phyloP scores from a whole-genome alignment of 2,797 vertebrate species.

The Diplodus puntazzo region DNA sequence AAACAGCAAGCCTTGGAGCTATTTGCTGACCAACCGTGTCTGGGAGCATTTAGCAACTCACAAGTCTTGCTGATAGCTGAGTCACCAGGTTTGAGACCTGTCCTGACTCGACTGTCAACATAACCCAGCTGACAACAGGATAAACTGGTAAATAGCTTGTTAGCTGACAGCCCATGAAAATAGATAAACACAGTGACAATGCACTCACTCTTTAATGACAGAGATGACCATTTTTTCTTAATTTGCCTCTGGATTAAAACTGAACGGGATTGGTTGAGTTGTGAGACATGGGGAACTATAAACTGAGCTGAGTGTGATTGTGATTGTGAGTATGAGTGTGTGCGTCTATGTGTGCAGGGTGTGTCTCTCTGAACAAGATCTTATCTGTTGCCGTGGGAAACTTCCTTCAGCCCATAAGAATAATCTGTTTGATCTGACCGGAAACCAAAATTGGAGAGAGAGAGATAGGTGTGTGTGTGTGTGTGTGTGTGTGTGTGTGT shows the following conservation, averaged over 20 bases:
- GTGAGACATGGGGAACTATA: neutral
- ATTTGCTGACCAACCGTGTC: neutral
- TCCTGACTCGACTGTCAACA: neutral
- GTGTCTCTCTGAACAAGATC: slow-evolving; percentile 40
- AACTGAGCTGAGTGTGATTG: slow-evolving; percentile 4
- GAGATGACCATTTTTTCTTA: neutral
- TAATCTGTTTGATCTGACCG: slow-evolving; percentile 53
- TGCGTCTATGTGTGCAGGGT: slow-evolving; percentile 33
- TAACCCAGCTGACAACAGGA: neutral
- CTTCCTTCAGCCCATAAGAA: slow-evolving; percentile 67
- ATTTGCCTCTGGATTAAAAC: neutral
- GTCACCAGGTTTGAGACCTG: neutral
- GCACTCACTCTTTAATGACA: neutral
- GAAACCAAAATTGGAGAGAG: slow-evolving; percentile 47
- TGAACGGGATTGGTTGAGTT: neutral
- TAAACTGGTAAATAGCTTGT: neutral
- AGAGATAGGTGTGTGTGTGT: neutral
- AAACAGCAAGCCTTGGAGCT: neutral
- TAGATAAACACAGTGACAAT: neutral
- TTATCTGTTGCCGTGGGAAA: slow-evolving; percentile 64
- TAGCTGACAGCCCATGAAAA: neutral
- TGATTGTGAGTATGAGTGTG: slow-evolving; percentile 21
- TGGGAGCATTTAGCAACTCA: neutral
- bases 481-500: neutral
- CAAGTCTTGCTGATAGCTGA: neutral